These are phyloP conservation scores for Dendrolimus kikuchii DNA, from an alignment of 1,140 invertebrate species.

Conservation along the genomic window DNA sequence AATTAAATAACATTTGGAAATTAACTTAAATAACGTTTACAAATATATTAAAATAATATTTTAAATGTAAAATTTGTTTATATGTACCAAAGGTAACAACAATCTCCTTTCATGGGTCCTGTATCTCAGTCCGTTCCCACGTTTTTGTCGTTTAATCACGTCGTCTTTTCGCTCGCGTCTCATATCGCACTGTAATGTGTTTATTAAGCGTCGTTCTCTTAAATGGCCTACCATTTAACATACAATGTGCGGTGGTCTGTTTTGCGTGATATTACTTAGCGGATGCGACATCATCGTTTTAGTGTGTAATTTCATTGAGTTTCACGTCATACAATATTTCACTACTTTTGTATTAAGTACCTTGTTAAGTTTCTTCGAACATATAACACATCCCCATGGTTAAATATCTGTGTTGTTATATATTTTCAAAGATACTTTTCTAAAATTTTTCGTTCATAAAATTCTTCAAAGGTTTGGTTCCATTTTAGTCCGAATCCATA, in stretches of 20 bases:
- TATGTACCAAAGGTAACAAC: constrained; percentile 14
- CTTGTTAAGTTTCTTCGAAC: neutral
- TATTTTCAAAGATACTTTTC: too few species aligned
- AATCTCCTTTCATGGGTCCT: constrained; percentile 25
- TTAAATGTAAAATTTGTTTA: constrained; percentile 14
- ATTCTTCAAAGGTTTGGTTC: too few species aligned
- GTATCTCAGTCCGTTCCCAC: constrained; percentile 48
- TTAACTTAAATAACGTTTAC: too few species aligned
- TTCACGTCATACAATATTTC: constrained; percentile 17
- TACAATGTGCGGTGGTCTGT: constrained; percentile 55
- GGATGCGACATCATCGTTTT: constrained; percentile 26
- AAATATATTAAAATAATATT: constrained; percentile 2
- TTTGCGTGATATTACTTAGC: constrained; percentile 40
- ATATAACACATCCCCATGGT: too few species aligned
- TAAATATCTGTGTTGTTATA: too few species aligned
- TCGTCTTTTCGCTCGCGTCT: constrained; percentile 49
- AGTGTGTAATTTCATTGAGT: constrained; percentile 20
- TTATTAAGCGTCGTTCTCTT: constrained; percentile 64
- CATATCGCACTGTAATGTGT: constrained; percentile 66
- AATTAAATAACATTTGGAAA: too few species aligned
- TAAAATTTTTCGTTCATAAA: too few species aligned
- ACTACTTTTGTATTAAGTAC: constrained; percentile 1
- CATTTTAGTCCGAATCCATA: constrained; percentile 4
- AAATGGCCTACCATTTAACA: constrained; percentile 63
- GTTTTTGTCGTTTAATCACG: constrained; percentile 54